Conservation (phyloP, 2,797 vertebrate species). For the Pangasius sanitwongsei region DNA sequence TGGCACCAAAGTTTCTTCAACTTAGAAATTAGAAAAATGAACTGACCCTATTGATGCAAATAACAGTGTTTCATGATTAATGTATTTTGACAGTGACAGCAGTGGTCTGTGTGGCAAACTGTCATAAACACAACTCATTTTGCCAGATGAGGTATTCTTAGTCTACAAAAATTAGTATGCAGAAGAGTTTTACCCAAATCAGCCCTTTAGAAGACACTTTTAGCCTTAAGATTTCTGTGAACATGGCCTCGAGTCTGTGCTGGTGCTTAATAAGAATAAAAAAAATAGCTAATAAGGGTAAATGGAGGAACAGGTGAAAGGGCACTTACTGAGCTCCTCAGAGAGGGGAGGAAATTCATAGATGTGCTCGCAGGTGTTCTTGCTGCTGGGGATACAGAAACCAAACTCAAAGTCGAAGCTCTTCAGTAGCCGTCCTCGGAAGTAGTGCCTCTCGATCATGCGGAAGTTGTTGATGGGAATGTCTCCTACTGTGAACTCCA, state of each 20-base stretch:
- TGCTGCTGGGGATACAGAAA: constrained; percentile 98
- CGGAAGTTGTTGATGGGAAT: constrained; percentile 96
- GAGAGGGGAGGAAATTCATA: constrained; percentile 76
- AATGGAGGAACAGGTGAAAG: background rate
- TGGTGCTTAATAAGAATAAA: no score
- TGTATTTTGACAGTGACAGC: background rate
- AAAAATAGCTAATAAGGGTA: background rate
- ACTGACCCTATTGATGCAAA: background rate
- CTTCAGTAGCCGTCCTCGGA: constrained; percentile 92
- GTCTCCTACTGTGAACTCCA: constrained; percentile 98
- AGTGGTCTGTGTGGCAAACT: background rate
- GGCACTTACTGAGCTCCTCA: constrained; percentile 90
- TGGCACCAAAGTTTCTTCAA: background rate
- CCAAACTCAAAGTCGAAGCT: constrained; percentile 98
- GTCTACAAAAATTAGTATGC: background rate
- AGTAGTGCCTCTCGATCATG: constrained; percentile 98
- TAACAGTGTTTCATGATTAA: background rate
- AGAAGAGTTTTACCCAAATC: background rate
- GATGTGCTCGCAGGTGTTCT: constrained; percentile 94
- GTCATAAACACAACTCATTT: background rate
- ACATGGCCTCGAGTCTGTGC: background rate
- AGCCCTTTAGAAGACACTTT: background rate
- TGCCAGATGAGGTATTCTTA: background rate
- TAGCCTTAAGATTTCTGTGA: background rate
- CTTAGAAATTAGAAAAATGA: background rate